A percentile compares a stretch with the other conserved stretches of the same genome.
Conservation (phyloP, 2,888 invertebrate species). For the Julus scanicus region DNA sequence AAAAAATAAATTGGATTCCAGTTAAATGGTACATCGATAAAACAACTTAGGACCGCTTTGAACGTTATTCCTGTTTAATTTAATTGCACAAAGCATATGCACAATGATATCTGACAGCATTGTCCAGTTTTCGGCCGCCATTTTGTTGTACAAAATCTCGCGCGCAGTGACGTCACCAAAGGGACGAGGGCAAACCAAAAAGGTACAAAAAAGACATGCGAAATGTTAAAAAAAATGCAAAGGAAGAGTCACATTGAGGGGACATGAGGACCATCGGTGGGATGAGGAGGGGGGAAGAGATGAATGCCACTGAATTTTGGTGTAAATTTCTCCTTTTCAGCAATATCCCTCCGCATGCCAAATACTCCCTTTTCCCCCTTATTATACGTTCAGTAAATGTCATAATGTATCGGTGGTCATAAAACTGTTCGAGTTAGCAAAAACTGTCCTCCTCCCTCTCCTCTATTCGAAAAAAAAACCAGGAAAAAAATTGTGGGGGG, state of each 20-base stretch:
- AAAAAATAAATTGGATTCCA: no score
- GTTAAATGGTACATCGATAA: no score
- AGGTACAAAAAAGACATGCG: background rate
- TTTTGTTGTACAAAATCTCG: background rate
- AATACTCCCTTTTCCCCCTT: slow-evolving; percentile 45
- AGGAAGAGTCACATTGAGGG: background rate
- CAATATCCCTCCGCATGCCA: slow-evolving; percentile 44
- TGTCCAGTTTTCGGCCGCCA: background rate
- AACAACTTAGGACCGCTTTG: no score
- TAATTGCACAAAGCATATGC: background rate
- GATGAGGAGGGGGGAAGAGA: slow-evolving; percentile 15
- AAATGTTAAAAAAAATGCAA: background rate
- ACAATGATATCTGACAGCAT: background rate
- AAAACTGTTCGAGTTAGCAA: slow-evolving; percentile 36
- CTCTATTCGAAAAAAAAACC: background rate
- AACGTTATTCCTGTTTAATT: no score
- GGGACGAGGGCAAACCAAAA: background rate
- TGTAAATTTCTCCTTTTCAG: slow-evolving; percentile 48
- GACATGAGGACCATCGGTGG: background rate
- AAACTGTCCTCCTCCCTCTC: slow-evolving; percentile 41
- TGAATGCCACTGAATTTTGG: slow-evolving; percentile 46
- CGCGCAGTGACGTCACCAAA: background rate
- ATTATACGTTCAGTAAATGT: slow-evolving; percentile 41
- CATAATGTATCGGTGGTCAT: slow-evolving; percentile 39
- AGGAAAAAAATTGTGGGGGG: background rate